These are phyloP conservation scores for Heterotilapia buettikoferi DNA, from an alignment of 2,113 vertebrate genomes.

Conservation along the genomic window DNA sequence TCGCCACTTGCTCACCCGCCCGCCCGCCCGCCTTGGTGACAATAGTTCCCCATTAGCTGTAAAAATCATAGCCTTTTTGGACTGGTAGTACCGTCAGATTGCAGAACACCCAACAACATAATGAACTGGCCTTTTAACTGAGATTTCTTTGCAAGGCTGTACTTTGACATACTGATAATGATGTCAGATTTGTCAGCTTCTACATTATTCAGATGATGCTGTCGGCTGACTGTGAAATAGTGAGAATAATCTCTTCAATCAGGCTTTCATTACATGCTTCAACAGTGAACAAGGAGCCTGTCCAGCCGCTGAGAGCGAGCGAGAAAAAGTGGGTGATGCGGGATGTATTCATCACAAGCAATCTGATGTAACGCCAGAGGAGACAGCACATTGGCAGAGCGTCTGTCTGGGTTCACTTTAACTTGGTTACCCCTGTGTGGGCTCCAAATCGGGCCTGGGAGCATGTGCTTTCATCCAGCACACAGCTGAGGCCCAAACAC, in stretches of 20 bases:
- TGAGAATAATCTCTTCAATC: slow-evolving; percentile 15
- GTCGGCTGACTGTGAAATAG: background rate
- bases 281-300: background rate
- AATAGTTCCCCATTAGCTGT: background rate
- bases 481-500: slow-evolving; percentile 53
- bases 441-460: slow-evolving; percentile 42
- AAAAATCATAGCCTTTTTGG: background rate
- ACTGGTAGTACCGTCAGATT: background rate
- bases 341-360: slow-evolving; percentile 43
- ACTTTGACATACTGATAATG: background rate
- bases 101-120: background rate
- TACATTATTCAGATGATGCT: background rate
- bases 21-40: background rate
- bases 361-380: slow-evolving; percentile 47
- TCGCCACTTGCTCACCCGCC: background rate
- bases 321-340: background rate
- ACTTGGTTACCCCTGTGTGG: slow-evolving; percentile 50
- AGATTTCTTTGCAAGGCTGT: background rate
- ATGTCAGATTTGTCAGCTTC: background rate
- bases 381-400: slow-evolving; percentile 46
- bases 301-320: background rate
- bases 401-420: slow-evolving; percentile 53
- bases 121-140: background rate
- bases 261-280: slow-evolving; percentile 18
- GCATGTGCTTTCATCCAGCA: slow-evolving; percentile 36